Base-by-base conservation (phyloP, 2,888 invertebrate species). In the Temnothorax rugatulus region DNA sequence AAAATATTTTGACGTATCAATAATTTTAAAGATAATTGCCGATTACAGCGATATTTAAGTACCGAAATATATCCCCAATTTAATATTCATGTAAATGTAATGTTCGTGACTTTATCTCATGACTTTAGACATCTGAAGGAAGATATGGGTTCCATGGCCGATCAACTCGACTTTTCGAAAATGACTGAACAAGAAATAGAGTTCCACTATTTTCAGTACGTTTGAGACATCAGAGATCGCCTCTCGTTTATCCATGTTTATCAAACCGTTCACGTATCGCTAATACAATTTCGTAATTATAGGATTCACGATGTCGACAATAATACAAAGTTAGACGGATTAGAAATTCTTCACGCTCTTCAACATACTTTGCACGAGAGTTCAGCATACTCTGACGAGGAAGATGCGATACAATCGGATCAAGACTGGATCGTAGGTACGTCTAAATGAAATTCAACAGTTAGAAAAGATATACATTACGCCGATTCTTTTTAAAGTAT, bases 161-260 rank as follows among this genome's bases (percentile, higher is more conserved):
- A 97, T 18, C 95, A 96, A n/a, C 88, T 93, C n/a, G 96, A 96
- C 86, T 91, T 97, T 81, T 96, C 97, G 0, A 96, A 96, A 87
- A 97, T 99, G 97, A 96, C 97, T 0, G 97, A 97, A 1, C 98
- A 98, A 91, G 98, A 99, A 93, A 94, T 98, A 91, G 98, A 98
- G 93, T 98, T 98, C 92, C 97, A 97, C 94, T 98, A 98, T 93
- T 98, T 98, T 94, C 97, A 97, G 95, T 96, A 90, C 89, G 93
- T 91, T 64, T 11, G 15, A 68, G 63, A 52, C 52, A 7, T 54
- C 61, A 63, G 25, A 29, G 38, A 74, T 75, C 34, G 47, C 29
- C 29, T 71, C 13, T 63, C 34, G 2, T 38, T 50, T 41, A 38
- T 25, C 0, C n/a, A 8, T 29, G 18, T 21, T 64, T 41, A 25